A percentile compares a stretch with the other conserved stretches of the same genome.
These are phyloP conservation scores for Drosophila melanogaster DNA, from an alignment of 1,140 invertebrate genomes.

Conservation along the genomic window Release_6_plus_ISO1_MT NT_033777.3:23231001-23231500, in stretches of 20 bases:
- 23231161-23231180: constrained; percentile 82
- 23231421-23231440: constrained; percentile 88
- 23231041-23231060: constrained; percentile 68
- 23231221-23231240: constrained; percentile 79
- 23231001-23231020: constrained; percentile 89
- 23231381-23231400: constrained; percentile 88
- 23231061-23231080: background rate
- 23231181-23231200: constrained; percentile 78
- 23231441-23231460: constrained; percentile 90
- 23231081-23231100: rapidly evolving
- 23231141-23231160: constrained; percentile 76
- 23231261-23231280: too few relatives aligned
- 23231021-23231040: constrained; percentile 86
- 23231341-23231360: constrained; percentile 87
- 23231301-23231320: constrained; percentile 89
- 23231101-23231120: constrained; percentile 61
- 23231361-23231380: constrained; percentile 87
- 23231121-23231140: constrained; percentile 76
- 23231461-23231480: constrained; percentile 90
- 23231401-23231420: constrained; percentile 90
- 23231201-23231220: constrained; percentile 84
- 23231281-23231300: constrained; percentile 83
- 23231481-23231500: constrained; percentile 88
- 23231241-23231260: constrained; percentile 40
- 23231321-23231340: constrained; percentile 88